Percentiles rank a stretch among this genome's conserved stretches.
Conservation (phyloP, 2,888 invertebrate species). For the Leistus spinibarbis region DNA sequence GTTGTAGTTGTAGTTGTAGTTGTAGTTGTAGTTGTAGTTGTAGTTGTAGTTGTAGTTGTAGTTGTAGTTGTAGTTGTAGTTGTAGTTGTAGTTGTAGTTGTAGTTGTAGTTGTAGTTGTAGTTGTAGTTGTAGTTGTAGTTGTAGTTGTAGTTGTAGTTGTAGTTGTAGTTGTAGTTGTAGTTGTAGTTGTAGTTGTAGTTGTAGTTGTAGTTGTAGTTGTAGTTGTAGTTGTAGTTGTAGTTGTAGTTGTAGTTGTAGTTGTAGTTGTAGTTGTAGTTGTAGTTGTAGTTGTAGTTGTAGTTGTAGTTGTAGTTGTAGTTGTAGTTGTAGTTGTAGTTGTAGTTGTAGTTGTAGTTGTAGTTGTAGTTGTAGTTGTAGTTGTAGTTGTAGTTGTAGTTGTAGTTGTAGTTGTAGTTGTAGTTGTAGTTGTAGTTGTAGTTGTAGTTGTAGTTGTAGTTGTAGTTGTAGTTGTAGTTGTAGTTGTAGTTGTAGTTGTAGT, state of each 20-base stretch:
- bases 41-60: slow-evolving; percentile 4
- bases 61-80: neutral
- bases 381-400: slow-evolving; percentile 8
- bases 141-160: slow-evolving; percentile 4
- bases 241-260: slow-evolving; percentile 17
- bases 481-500: no score
- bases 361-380: slow-evolving; percentile 20
- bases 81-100: slow-evolving; percentile 8
- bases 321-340: slow-evolving; percentile 27
- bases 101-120: slow-evolving; percentile 10
- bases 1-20: slow-evolving; percentile 7
- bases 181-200: slow-evolving; percentile 15
- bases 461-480: no score
- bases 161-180: slow-evolving; percentile 13
- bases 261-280: slow-evolving; percentile 18
- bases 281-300: slow-evolving; percentile 14
- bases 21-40: slow-evolving; percentile 5
- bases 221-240: slow-evolving; percentile 14
- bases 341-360: slow-evolving; percentile 26
- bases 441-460: neutral
- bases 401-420: slow-evolving; percentile 8
- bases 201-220: slow-evolving; percentile 12
- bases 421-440: slow-evolving; percentile 10
- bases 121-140: slow-evolving; percentile 9
- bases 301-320: slow-evolving; percentile 27